Conservation (phyloP, 2,797 vertebrate species). For the Numenius phaeopus region DNA sequence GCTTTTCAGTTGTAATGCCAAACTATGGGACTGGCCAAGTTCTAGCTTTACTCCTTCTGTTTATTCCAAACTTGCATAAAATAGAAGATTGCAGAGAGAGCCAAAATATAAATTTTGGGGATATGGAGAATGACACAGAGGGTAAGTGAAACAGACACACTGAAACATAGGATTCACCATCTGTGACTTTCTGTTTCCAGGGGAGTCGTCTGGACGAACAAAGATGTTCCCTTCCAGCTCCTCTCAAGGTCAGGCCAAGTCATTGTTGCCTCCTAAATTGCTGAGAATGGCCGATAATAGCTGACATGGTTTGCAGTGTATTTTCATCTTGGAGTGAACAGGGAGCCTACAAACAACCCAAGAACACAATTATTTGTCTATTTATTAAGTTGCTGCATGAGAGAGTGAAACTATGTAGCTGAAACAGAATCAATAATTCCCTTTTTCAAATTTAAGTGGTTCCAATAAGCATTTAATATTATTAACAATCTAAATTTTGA, state of each 20-base stretch:
- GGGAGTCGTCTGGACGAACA: constrained; percentile 94
- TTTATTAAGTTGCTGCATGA: background rate
- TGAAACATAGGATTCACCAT: background rate
- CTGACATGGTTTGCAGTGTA: background rate
- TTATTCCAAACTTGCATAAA: background rate
- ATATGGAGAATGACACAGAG: background rate
- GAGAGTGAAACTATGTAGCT: background rate
- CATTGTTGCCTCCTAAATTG: background rate
- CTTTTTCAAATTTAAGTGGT: background rate
- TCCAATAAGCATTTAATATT: background rate
- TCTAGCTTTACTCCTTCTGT: background rate
- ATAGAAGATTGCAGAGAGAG: background rate
- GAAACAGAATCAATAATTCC: background rate
- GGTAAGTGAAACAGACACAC: background rate
- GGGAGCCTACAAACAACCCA: background rate
- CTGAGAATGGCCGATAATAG: background rate
- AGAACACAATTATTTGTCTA: background rate
- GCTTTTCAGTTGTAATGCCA: background rate
- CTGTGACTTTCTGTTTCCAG: constrained; percentile 78
- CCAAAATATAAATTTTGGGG: background rate
- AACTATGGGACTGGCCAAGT: background rate
- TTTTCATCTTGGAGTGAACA: background rate
- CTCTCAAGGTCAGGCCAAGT: constrained; percentile 86
- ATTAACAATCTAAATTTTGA: background rate
- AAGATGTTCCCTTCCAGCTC: constrained; percentile 89